These are phyloP conservation scores for Synergus laeviventris DNA, from an alignment of 2,888 invertebrate species.

Conservation along the genomic window DNA sequence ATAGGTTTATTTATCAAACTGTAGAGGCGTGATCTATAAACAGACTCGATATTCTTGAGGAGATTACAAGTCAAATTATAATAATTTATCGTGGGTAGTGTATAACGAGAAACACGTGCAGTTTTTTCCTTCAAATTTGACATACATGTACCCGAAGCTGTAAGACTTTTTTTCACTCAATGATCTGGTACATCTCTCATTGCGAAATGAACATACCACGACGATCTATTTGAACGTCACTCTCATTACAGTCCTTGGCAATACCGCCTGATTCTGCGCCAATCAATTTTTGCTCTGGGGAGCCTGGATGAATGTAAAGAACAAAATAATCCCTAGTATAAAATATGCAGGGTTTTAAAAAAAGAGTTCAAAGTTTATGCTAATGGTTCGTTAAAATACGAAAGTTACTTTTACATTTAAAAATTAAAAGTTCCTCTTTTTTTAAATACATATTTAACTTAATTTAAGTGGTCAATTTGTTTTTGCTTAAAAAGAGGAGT, in stretches of 20 bases:
- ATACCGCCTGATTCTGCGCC: conserved; percentile 1
- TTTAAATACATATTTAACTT: too few relatives aligned
- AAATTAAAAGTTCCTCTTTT: too few relatives aligned
- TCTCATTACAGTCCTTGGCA: conserved; percentile 30
- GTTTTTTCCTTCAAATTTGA: conserved; percentile 8
- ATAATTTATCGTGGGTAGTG: conserved; percentile 16
- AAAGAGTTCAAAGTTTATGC: too few relatives aligned
- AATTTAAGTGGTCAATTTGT: too few relatives aligned
- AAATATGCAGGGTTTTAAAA: too few relatives aligned
- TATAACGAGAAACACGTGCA: neutral
- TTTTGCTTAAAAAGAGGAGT: too few relatives aligned
- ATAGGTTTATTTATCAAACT: neutral
- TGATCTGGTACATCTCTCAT: conserved; percentile 28
- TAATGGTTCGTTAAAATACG: too few relatives aligned
- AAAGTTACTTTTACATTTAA: too few relatives aligned
- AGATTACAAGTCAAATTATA: neutral
- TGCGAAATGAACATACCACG: conserved; percentile 17
- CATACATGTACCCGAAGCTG: neutral
- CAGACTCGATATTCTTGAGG: neutral
- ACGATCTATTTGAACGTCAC: conserved; percentile 20
- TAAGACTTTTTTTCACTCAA: conserved; percentile 12
- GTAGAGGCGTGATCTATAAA: neutral
- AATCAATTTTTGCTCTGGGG: conserved; percentile 20
- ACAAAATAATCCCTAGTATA: neutral
- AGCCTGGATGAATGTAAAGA: neutral